A percentile compares a stretch with the other conserved stretches of the same genome.
These are phyloP conservation scores for Nipponia nippon DNA, from an alignment of 2,113 vertebrate species.

Conservation along the genomic window DNA sequence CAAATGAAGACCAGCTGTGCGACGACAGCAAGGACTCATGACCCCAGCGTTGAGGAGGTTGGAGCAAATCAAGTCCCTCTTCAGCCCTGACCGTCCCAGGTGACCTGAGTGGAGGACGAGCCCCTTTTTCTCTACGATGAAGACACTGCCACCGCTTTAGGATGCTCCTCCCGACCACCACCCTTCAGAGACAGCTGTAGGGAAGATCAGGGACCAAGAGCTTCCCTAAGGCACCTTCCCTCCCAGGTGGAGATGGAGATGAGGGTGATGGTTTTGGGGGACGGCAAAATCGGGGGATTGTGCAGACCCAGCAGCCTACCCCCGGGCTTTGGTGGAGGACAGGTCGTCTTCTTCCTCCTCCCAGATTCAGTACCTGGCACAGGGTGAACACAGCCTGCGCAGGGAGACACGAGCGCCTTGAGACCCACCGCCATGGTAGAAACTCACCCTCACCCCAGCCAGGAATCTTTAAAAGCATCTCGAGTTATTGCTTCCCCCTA, in stretches of 20 bases:
- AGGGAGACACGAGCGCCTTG: rapidly evolving
- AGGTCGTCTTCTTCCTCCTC: neutral
- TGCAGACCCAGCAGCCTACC: neutral
- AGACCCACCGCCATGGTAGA: rapidly evolving
- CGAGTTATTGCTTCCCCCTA: rapidly evolving
- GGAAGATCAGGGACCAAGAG: neutral
- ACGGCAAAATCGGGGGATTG: rapidly evolving
- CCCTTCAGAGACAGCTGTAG: neutral
- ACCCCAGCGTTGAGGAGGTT: rapidly evolving
- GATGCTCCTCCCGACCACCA: neutral
- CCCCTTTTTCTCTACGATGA: neutral
- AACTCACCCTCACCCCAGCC: neutral
- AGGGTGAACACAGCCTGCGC: neutral
- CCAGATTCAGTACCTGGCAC: neutral
- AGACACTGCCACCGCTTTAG: neutral
- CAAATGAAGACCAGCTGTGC: too few species aligned
- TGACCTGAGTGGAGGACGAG: rapidly evolving
- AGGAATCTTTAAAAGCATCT: neutral
- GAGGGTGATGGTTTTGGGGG: neutral
- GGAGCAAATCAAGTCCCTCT: neutral
- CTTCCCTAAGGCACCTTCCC: neutral
- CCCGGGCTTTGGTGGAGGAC: neutral
- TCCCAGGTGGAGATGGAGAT: neutral
- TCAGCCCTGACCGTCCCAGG: neutral
- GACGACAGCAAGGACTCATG: rapidly evolving